These are phyloP conservation scores for Drosophila melanocephala DNA, from an alignment of 2,888 invertebrate species.

Conservation along the genomic window DNA sequence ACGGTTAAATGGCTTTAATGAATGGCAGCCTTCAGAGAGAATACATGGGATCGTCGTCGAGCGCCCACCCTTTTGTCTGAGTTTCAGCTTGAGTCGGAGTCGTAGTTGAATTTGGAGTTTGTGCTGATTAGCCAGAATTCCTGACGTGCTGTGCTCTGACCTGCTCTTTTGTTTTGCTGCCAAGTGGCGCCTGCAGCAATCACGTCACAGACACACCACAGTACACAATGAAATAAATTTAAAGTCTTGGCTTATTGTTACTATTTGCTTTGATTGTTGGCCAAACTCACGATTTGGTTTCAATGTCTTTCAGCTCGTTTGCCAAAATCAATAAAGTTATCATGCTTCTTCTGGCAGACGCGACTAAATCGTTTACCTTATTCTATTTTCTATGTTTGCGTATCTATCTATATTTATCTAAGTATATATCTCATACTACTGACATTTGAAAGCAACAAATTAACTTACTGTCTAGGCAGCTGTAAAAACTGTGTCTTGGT, in stretches of 20 bases:
- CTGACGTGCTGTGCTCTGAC: constrained; percentile 66
- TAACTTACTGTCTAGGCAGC: constrained; percentile 59
- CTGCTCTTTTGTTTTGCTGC: constrained; percentile 77
- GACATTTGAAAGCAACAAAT: constrained; percentile 68
- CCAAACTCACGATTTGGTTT: constrained; percentile 74
- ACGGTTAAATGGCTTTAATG: constrained; percentile 75
- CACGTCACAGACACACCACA: constrained; percentile 82
- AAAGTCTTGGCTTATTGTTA: constrained; percentile 64
- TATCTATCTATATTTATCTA: neutral
- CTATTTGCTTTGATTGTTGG: constrained; percentile 72
- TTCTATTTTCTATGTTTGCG: constrained; percentile 16
- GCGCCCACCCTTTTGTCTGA: constrained; percentile 66
- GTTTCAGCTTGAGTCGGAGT: constrained; percentile 13
- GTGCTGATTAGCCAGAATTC: constrained; percentile 81
- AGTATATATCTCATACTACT: constrained; percentile 1
- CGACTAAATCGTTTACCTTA: constrained; percentile 44
- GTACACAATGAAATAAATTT: constrained; percentile 35
- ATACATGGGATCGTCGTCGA: constrained; percentile 71
- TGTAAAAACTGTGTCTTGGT: constrained; percentile 63
- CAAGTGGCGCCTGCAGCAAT: constrained; percentile 82
- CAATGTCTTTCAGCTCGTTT: constrained; percentile 76
- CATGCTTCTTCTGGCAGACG: constrained; percentile 59
- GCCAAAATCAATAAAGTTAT: constrained; percentile 78
- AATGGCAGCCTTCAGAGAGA: constrained; percentile 75
- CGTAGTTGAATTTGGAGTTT: constrained; percentile 23